These are phyloP conservation scores for Drosophila quinaria DNA, from an alignment of 2,888 invertebrate genomes.

Conservation along the genomic window DNA sequence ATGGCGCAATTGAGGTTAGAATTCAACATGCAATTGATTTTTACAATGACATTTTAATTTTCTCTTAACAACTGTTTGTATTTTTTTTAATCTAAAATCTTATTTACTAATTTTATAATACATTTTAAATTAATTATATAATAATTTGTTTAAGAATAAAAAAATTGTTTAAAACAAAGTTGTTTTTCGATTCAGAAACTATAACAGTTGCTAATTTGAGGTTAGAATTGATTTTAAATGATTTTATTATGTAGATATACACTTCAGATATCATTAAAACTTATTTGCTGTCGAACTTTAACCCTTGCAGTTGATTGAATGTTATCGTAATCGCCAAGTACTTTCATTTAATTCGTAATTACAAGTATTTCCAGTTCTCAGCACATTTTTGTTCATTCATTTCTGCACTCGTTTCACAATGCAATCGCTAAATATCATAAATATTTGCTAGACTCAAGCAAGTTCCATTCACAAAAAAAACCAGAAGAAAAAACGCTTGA, in stretches of 20 bases:
- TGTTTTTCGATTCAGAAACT: not conserved
- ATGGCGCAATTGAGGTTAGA: not conserved
- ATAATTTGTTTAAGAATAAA: not conserved
- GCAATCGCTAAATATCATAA: conserved; percentile 51
- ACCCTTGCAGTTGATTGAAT: not conserved
- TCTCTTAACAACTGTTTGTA: no score
- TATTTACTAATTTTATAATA: not conserved
- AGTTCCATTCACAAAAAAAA: conserved; percentile 66
- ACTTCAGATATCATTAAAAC: not conserved
- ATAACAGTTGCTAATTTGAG: not conserved
- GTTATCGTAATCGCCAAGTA: conserved; percentile 7
- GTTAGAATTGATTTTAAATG: not conserved
- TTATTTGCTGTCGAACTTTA: not conserved
- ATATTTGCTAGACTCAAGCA: conserved; percentile 22
- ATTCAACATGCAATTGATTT: no score
- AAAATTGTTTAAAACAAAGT: not conserved
- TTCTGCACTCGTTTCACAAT: conserved; percentile 42
- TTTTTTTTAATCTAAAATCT: no score
- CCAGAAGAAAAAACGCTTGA: conserved; percentile 17
- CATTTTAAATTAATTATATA: not conserved
- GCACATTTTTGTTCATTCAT: conserved; percentile 41
- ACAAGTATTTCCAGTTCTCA: conserved; percentile 18
- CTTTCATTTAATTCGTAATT: conserved; percentile 17
- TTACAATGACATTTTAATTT: no score
- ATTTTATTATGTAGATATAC: not conserved